Percentiles rank a stretch among this genome's conserved stretches.
Conservation (phyloP, 2,797 vertebrate species). For the Vipera latastei region DNA sequence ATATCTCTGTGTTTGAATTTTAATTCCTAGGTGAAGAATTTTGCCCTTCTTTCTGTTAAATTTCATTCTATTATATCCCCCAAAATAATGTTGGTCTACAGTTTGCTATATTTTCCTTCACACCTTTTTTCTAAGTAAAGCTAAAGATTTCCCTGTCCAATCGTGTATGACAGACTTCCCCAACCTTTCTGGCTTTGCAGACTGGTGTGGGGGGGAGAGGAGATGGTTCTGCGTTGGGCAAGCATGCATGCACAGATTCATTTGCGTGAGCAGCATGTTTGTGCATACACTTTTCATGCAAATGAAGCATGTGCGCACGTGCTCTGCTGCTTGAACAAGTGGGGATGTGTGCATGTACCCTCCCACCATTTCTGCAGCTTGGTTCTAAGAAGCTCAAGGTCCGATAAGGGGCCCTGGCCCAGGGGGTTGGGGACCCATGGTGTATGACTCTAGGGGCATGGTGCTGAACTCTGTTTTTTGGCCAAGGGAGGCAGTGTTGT, state of each 20-base stretch:
- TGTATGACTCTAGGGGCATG: background rate
- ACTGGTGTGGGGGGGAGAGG: background rate
- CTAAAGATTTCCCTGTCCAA: background rate
- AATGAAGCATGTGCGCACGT: background rate
- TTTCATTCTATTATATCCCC: background rate
- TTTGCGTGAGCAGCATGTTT: background rate
- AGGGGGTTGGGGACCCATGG: background rate
- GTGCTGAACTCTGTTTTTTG: background rate
- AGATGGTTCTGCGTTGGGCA: background rate
- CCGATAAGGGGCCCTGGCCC: fast-evolving
- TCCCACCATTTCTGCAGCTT: fast-evolving
- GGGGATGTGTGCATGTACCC: background rate
- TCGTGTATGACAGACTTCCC: background rate
- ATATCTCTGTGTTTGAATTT: background rate
- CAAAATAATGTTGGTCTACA: background rate
- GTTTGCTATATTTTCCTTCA: background rate
- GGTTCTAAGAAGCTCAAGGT: background rate
- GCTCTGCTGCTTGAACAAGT: background rate
- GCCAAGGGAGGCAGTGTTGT: background rate
- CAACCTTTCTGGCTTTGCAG: background rate
- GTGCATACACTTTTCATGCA: background rate
- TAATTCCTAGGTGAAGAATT: background rate
- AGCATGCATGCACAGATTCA: background rate
- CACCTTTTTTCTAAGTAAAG: background rate
- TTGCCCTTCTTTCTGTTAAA: background rate